Conservation (phyloP, 2,797 vertebrate species). For the Lemur catta region DNA sequence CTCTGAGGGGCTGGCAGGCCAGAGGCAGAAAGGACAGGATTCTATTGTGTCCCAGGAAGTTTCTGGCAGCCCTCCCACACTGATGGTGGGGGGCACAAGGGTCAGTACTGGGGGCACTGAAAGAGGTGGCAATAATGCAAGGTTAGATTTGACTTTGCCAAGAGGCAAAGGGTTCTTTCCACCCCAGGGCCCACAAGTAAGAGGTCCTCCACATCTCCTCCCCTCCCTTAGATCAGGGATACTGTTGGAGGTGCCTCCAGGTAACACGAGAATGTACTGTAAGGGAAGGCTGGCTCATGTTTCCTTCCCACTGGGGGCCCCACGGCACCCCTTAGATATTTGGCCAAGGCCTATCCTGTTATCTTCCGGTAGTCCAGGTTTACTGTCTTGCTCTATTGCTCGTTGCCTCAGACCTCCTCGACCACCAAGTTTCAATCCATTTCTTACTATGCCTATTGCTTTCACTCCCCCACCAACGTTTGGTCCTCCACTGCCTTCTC, state of each 20-base stretch:
- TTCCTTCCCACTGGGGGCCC: neutral
- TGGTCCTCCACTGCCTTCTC: neutral
- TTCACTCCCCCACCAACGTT: neutral
- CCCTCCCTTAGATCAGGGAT: neutral
- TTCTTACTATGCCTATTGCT: neutral
- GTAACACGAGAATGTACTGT: neutral
- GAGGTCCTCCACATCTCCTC: neutral
- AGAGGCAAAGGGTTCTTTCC: neutral
- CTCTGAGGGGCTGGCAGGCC: neutral
- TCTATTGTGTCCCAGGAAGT: conserved; percentile 30
- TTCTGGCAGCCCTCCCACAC: neutral
- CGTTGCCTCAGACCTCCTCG: neutral
- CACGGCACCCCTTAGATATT: neutral
- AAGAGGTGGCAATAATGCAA: neutral
- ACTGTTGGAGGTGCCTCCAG: neutral
- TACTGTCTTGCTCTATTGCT: neutral
- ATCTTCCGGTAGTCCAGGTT: neutral
- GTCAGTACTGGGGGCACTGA: neutral
- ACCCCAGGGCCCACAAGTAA: neutral
- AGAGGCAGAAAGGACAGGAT: conserved; percentile 9
- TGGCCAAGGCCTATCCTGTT: neutral
- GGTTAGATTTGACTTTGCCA: neutral
- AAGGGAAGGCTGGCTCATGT: neutral
- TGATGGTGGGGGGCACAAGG: neutral
- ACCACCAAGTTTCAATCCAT: neutral